Percentiles rank a stretch among this genome's conserved stretches.
Evolutionary conservation across 1,140 invertebrate genomes (phyloP).

Genomic region (Lethrus apterus): DNA sequence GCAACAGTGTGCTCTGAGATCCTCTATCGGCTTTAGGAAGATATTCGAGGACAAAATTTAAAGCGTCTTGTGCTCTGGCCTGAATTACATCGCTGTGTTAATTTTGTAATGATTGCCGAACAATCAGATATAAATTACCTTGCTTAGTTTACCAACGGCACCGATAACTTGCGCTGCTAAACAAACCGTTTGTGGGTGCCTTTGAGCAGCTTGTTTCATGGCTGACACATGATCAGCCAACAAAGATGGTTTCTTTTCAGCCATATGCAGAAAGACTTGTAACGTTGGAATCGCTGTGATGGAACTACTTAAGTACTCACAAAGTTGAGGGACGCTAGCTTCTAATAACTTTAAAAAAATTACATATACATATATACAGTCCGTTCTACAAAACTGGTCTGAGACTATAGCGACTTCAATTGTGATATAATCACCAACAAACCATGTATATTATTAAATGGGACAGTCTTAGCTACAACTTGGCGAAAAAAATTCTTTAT

Average conservation of each 20-base stretch:
- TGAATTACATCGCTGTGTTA: constrained; percentile 28
- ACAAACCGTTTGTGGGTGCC: constrained; percentile 58
- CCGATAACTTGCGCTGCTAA: constrained; percentile 59
- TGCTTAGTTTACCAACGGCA: constrained; percentile 54
- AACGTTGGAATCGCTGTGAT: constrained; percentile 55
- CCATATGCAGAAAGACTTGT: constrained; percentile 71
- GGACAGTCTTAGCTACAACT: too few relatives aligned
- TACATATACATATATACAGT: too few relatives aligned
- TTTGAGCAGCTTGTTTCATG: constrained; percentile 58
- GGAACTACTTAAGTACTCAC: constrained; percentile 58
- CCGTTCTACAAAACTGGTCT: too few relatives aligned
- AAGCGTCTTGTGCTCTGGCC: constrained; percentile 67
- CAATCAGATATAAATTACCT: constrained; percentile 40
- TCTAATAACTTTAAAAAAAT: constrained; percentile 55
- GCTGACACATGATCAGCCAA: constrained; percentile 61
- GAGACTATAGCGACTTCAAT: too few relatives aligned
- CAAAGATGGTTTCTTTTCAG: constrained; percentile 55
- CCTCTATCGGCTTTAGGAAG: constrained; percentile 61
- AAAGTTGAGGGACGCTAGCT: constrained; percentile 67
- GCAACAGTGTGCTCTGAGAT: constrained; percentile 60
- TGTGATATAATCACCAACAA: too few relatives aligned
- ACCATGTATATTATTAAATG: too few relatives aligned
- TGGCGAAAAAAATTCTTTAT: too few relatives aligned
- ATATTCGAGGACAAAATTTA: constrained; percentile 71
- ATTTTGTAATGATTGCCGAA: constrained; percentile 13